Evolutionary conservation across 2,113 vertebrate genomes (phyloP).

Genomic region (Aythya baeri): DNA sequence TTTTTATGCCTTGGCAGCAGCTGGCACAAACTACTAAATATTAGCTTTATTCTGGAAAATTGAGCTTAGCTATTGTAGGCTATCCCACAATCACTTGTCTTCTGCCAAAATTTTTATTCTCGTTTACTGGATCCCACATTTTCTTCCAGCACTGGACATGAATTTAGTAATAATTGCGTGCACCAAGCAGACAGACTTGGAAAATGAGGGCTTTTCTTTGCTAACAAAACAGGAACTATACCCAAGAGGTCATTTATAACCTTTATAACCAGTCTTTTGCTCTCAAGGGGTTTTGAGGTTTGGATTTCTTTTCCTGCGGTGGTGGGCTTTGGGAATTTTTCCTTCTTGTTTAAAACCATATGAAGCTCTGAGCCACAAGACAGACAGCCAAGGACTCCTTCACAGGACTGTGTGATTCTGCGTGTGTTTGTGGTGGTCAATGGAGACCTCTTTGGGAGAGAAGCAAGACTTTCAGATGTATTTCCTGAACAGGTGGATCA

Average conservation of each 20-base stretch:
- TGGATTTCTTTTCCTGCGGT: not conserved
- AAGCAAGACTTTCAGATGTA: not conserved
- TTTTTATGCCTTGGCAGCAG: not conserved
- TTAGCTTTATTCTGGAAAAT: not conserved
- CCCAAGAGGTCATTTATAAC: not conserved
- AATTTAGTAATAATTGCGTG: not conserved
- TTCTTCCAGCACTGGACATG: not conserved
- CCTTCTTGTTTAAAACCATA: not conserved
- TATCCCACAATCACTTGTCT: not conserved
- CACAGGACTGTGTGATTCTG: not conserved
- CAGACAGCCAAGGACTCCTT: not conserved
- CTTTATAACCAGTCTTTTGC: not conserved
- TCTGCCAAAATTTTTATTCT: not conserved
- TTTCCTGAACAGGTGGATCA: not conserved
- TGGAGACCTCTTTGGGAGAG: not conserved
- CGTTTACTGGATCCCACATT: not conserved
- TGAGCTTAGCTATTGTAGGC: not conserved
- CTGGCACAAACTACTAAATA: not conserved
- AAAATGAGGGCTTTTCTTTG: not conserved
- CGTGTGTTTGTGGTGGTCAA: not conserved
- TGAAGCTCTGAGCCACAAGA: not conserved
- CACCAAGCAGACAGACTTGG: not conserved
- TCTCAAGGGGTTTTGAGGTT: not conserved
- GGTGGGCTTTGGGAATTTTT: not conserved
- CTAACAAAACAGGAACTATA: not conserved